Evolutionary conservation across 2,797 vertebrate genomes (phyloP), one percentile per base, ranked within the genome.

Genomic region (Chelonia mydas): DNA sequence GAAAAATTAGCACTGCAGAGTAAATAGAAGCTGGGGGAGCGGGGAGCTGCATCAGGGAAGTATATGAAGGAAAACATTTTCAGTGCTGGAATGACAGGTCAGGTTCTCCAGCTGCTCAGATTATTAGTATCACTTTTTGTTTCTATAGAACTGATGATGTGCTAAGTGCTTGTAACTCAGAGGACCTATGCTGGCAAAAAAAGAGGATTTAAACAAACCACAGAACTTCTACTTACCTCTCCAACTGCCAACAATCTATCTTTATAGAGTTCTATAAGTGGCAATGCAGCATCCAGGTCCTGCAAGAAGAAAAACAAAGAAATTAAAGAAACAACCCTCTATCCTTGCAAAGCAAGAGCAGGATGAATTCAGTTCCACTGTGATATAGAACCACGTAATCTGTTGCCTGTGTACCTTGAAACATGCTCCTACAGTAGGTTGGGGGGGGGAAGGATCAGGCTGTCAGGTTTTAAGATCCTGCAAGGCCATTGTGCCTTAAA

Each of bases 231-330:
- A 83, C 96, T 97, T 98, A 99, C 99, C 98, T 99, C 99, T 82
- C 99, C 99, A 4, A 99, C 98, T n/a, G 99, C 99, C 94, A 99
- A 98, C 95, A 99, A 95, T 3, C 94, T 98, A 53, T 99, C 98
- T 98, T 99, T 99, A 97, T 99, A 99, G 91, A 98, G 98, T 88
- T 99, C 98, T 88, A 99, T 99, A 88, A 99, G 89, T 0, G 99
- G 99, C n/a, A 99, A 92, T 4, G 99, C 99, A 92, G 97, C 98
- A 94, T 99, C 99, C 84, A 99, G 96, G 98, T 99, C 99, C 99
- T 99, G 96, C 2, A 91, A 78, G 16, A 88, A 94, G 6, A 91
- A 94, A 81, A 27, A 68, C 7, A 84, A 61, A 86, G 86, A 61
- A 27, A 80, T 74, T 54, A 86, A 94, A 92, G 81, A 77, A 25